These are phyloP conservation scores for Hyphantria cunea DNA, from an alignment of 1,140 invertebrate genomes.

Conservation along the genomic window DNA sequence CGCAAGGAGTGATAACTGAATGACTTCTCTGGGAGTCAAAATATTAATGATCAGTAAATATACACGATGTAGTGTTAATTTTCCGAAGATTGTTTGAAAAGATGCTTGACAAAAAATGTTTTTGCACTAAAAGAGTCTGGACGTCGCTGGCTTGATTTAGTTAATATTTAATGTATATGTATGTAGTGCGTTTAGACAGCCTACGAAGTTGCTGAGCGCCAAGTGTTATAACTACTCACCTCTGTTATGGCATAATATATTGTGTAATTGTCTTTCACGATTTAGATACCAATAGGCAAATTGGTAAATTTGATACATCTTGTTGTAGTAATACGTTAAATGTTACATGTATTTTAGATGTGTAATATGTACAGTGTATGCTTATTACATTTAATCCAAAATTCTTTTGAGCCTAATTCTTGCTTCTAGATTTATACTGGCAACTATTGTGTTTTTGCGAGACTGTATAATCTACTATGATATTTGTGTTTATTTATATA, in stretches of 20 bases:
- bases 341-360: slow-evolving; percentile 5
- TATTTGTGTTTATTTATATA: slow-evolving; percentile 10
- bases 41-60: too few species aligned
- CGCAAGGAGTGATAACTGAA: not conserved
- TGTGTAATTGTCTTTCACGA: not conserved
- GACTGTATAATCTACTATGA: slow-evolving; percentile 11
- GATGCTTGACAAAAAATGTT: too few species aligned
- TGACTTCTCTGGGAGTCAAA: too few species aligned
- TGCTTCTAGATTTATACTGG: slow-evolving; percentile 26
- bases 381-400: not conserved
- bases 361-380: slow-evolving; percentile 2
- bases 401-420: slow-evolving; percentile 8
- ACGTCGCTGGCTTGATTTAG: too few species aligned
- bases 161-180: too few species aligned
- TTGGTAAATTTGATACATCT: not conserved
- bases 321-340: not conserved
- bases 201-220: too few species aligned
- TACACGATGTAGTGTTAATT: too few species aligned
- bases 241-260: too few species aligned
- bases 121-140: too few species aligned
- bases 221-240: too few species aligned
- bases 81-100: too few species aligned
- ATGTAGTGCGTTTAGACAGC: too few species aligned
- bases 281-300: not conserved
- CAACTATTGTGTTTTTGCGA: slow-evolving; percentile 6